Percentiles rank a stretch among this genome's conserved stretches.
Evolutionary conservation across 2,113 vertebrate species (phyloP).

Genomic region (Glaucidium brasilianum): DNA sequence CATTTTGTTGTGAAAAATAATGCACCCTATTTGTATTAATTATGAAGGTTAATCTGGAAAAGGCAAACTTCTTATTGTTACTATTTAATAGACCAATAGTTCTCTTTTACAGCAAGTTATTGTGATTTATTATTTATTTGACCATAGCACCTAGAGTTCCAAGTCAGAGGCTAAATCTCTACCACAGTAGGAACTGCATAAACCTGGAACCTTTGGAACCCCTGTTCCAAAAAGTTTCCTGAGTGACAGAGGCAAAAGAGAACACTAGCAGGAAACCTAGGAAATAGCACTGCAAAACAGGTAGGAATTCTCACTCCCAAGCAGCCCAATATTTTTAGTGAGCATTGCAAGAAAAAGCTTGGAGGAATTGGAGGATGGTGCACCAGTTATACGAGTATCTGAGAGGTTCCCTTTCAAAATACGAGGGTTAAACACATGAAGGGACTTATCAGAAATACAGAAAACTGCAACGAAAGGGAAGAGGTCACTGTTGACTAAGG

Average conservation of each 20-base stretch:
- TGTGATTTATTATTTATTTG: background rate
- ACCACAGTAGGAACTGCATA: background rate
- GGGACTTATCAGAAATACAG: background rate
- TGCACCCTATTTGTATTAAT: background rate
- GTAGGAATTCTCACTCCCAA: background rate
- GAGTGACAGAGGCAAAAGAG: background rate
- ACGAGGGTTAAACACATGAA: fast-evolving
- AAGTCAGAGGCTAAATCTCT: background rate
- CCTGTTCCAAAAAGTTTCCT: background rate
- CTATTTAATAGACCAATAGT: background rate
- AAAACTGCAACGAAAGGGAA: background rate
- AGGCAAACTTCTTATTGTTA: background rate
- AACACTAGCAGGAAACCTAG: background rate
- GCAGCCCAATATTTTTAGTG: background rate
- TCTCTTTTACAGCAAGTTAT: background rate
- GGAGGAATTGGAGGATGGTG: background rate
- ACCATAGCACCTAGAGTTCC: background rate
- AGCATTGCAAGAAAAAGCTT: background rate
- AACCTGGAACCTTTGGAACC: background rate
- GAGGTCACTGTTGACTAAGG: background rate
- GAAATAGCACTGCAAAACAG: background rate
- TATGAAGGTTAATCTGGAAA: background rate
- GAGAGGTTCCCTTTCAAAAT: background rate
- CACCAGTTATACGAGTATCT: fast-evolving
- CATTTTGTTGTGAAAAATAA: background rate